Percentiles rank a stretch among this genome's conserved stretches.
Conservation (phyloP, 2,113 vertebrate genomes). For the Poicephalus meyeri region DNA sequence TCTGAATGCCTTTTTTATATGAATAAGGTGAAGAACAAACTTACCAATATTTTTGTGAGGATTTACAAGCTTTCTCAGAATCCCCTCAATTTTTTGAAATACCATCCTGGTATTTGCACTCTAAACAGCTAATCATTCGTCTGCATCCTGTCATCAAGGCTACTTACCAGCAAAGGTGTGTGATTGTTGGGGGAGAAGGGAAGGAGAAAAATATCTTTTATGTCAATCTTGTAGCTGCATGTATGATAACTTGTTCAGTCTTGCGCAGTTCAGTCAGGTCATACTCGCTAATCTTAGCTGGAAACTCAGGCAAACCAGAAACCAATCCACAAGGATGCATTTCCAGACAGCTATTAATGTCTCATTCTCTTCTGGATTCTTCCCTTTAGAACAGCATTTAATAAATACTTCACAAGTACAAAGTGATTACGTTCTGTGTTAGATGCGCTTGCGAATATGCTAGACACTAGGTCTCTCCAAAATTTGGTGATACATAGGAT, state of each 20-base stretch:
- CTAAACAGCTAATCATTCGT: background rate
- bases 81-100: background rate
- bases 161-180: background rate
- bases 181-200: background rate
- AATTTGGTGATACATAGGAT: background rate
- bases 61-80: background rate
- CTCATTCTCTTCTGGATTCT: background rate
- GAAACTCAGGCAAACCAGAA: background rate
- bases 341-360: background rate
- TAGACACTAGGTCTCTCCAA: background rate
- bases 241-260: background rate
- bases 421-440: background rate
- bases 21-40: background rate
- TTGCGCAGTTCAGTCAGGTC: background rate
- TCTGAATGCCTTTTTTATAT: background rate
- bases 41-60: background rate
- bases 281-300: background rate
- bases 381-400: background rate
- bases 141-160: background rate
- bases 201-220: background rate
- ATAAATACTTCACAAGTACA: background rate
- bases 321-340: background rate
- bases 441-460: background rate
- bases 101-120: background rate
- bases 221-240: background rate